Conservation (phyloP, 1,140 invertebrate species). For the Schlechtendalia chinensis region DNA sequence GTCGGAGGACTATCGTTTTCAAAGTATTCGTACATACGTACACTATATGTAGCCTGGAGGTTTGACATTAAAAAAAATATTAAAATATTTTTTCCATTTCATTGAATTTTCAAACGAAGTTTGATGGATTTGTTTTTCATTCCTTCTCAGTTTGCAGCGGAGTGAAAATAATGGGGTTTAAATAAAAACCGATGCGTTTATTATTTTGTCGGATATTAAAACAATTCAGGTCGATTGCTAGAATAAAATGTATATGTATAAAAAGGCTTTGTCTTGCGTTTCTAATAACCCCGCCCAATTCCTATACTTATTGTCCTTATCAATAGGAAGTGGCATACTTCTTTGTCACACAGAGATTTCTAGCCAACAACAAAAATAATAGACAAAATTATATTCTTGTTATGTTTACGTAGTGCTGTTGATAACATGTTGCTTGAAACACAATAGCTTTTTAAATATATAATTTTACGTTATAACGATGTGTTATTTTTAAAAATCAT, state of each 20-base stretch:
- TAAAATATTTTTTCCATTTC: background rate
- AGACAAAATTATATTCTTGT: too few relatives aligned
- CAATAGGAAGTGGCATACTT: constrained; percentile 8
- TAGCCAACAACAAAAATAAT: too few relatives aligned
- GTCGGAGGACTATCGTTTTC: constrained; percentile 2
- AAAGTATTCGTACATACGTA: background rate
- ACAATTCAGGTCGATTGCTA: background rate
- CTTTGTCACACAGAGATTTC: background rate
- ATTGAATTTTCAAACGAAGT: background rate
- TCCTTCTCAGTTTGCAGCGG: background rate
- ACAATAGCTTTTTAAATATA: too few relatives aligned
- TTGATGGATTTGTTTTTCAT: background rate
- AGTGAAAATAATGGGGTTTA: too few relatives aligned
- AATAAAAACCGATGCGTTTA: too few relatives aligned
- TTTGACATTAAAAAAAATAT: background rate
- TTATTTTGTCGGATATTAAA: background rate
- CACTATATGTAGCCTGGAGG: background rate
- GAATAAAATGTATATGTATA: background rate
- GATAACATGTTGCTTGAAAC: too few relatives aligned
- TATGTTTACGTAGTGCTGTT: too few relatives aligned
- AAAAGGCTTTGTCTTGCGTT: background rate
- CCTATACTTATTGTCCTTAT: background rate
- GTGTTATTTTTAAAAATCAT: too few relatives aligned
- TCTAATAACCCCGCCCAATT: background rate
- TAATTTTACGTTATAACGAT: too few relatives aligned